Conservation (phyloP, 2,113 vertebrate genomes). For the Microcebus jonahi region DNA sequence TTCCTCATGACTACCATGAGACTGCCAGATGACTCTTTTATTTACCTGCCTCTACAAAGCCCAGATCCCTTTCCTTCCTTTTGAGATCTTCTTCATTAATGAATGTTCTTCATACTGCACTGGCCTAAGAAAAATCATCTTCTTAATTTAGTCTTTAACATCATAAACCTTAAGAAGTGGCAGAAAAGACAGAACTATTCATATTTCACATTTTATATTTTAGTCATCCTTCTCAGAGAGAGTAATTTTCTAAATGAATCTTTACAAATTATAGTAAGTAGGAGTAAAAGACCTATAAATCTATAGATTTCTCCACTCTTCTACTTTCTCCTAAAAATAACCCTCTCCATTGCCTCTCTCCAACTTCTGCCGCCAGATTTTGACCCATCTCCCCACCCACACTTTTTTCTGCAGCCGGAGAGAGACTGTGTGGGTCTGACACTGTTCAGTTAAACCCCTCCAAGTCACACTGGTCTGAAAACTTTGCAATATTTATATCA, state of each 20-base stretch:
- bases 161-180: background rate
- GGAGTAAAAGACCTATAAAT: background rate
- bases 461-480: background rate
- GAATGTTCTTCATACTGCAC: background rate
- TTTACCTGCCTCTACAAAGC: background rate
- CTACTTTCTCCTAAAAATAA: background rate
- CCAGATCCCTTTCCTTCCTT: background rate
- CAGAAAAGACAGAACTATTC: background rate
- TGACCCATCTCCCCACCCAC: background rate
- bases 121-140: background rate
- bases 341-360: background rate
- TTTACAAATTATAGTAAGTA: background rate
- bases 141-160: background rate
- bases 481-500: background rate
- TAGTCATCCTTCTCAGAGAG: background rate
- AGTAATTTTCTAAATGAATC: background rate
- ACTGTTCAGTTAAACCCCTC: background rate
- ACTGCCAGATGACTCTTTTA: background rate
- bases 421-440: accelerated
- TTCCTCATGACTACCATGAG: background rate
- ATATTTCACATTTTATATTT: background rate
- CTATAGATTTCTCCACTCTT: background rate
- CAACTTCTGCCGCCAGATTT: background rate
- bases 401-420: background rate
- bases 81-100: background rate